These are phyloP conservation scores for Epistrophe eligans DNA, from an alignment of 2,888 invertebrate species.

Conservation along the genomic window DNA sequence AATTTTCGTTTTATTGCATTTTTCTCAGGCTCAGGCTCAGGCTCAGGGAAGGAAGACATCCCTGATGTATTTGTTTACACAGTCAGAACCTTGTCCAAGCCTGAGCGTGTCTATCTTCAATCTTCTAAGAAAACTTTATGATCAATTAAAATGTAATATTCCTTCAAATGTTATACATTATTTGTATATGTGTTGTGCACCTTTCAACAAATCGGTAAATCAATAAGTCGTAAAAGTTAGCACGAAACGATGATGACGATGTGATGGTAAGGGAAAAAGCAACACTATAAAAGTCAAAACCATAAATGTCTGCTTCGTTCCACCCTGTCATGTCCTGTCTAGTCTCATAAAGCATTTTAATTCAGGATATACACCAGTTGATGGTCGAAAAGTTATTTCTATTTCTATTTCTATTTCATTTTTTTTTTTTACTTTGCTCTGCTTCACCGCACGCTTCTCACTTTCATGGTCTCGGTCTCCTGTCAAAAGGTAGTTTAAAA, in stretches of 20 bases:
- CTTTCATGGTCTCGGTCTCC: slow-evolving; percentile 34
- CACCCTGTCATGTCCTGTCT: slow-evolving; percentile 50
- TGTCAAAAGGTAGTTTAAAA: slow-evolving; percentile 33
- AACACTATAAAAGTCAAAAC: slow-evolving; percentile 56
- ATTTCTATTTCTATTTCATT: neutral
- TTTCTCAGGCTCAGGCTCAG: neutral
- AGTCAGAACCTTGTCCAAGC: neutral
- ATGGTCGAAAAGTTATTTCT: slow-evolving; percentile 18
- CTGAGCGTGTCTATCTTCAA: slow-evolving; percentile 34
- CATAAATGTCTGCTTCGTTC: slow-evolving; percentile 36
- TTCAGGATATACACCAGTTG: slow-evolving; percentile 43
- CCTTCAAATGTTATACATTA: slow-evolving; percentile 31
- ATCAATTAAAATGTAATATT: slow-evolving; percentile 47
- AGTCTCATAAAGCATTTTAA: slow-evolving; percentile 50
- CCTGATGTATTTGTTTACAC: neutral
- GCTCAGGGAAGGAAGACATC: neutral
- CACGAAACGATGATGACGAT: neutral
- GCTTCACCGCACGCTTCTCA: neutral
- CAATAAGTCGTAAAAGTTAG: slow-evolving; percentile 63
- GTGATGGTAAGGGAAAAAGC: neutral
- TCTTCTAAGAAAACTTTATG: slow-evolving; percentile 27
- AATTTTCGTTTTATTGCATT: neutral
- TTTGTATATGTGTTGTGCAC: slow-evolving; percentile 6
- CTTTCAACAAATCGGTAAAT: slow-evolving; percentile 62
- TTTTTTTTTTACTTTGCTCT: neutral